Evolutionary conservation across 2,113 vertebrate genomes (phyloP), one percentile per base, ranked within the genome.

Genomic region (Cebus imitator): DNA sequence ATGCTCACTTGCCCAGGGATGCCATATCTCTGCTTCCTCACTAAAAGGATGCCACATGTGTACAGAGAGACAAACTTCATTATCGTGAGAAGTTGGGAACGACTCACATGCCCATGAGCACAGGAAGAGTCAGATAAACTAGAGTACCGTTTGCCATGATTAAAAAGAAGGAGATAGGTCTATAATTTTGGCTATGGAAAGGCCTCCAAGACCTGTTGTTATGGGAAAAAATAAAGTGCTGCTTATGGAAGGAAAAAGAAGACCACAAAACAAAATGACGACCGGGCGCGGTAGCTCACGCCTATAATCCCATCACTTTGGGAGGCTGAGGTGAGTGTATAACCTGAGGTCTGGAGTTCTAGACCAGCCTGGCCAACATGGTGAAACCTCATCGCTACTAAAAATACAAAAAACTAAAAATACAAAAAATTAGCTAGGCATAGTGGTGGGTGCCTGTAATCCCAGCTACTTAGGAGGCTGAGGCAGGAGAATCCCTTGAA

Each of bases 271-370:
- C 45, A 73, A 37, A 84, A 45, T 64, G 32, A 64, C 1, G 12
- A 30, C 61, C 27, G 1, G 61, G 61, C 2, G 0, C 6, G 5
- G 12, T 64, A 27, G 12, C 61, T 64, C 12, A 64, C 0, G 12
- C 27, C 27, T 32, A 2, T 64, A 64, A 14, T 64, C 27, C 61
- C 27, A 64, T 32, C 61, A 14, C 27, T 64, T 32, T 32, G 27
- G 61, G 61, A 64, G 61, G 61, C 61, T 13, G 61, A 64, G 61
- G 27, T 30, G 61, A 30, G 27, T 64, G 27, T 27, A 30, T 30
- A 27, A 64, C 61, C 13, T 64, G 61, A 30, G 61, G 61, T 64
- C 27, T 30, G 27, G 61, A 64, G 61, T 30, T 64, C 5, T 5
- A 64, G 61, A 30, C 27, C 27, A 64, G 27, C 61, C 12, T 64